Conservation (phyloP, 2,888 invertebrate species). For the Drosophila kokeensis region DNA sequence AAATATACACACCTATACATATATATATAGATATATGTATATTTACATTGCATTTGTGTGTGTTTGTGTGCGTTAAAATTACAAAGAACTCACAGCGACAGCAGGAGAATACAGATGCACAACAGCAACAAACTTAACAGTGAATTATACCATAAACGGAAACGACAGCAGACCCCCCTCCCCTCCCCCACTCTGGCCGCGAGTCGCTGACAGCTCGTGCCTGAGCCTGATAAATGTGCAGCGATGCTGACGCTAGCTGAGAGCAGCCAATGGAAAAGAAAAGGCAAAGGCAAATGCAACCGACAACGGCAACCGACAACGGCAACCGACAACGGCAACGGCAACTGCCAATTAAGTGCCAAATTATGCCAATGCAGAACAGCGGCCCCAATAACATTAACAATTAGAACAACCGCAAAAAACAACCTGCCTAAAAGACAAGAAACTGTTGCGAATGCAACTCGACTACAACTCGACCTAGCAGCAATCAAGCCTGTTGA, state of each 20-base stretch:
- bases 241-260: neutral
- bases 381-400: slow-evolving; percentile 14
- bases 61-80: slow-evolving; percentile 22
- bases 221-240: slow-evolving; percentile 73
- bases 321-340: slow-evolving; percentile 9
- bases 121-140: slow-evolving; percentile 12
- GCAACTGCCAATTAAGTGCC: slow-evolving; percentile 75
- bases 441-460: neutral
- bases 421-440: neutral
- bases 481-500: neutral
- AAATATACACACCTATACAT: slow-evolving; percentile 10
- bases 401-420: slow-evolving; percentile 29
- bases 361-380: slow-evolving; percentile 65
- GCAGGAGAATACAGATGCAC: slow-evolving; percentile 18
- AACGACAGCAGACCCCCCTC: slow-evolving; percentile 16
- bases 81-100: slow-evolving; percentile 16
- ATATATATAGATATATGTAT: neutral
- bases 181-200: neutral
- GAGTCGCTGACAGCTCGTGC: slow-evolving; percentile 43
- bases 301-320: slow-evolving; percentile 21
- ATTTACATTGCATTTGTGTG: slow-evolving; percentile 25
- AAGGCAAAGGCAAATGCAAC: slow-evolving; percentile 30
- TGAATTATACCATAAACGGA: slow-evolving; percentile 37
- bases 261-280: neutral
- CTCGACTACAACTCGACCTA: slow-evolving; percentile 30